These are phyloP conservation scores for Yasuhikotakia modesta DNA, from an alignment of 2,797 vertebrate genomes.

Conservation along the genomic window DNA sequence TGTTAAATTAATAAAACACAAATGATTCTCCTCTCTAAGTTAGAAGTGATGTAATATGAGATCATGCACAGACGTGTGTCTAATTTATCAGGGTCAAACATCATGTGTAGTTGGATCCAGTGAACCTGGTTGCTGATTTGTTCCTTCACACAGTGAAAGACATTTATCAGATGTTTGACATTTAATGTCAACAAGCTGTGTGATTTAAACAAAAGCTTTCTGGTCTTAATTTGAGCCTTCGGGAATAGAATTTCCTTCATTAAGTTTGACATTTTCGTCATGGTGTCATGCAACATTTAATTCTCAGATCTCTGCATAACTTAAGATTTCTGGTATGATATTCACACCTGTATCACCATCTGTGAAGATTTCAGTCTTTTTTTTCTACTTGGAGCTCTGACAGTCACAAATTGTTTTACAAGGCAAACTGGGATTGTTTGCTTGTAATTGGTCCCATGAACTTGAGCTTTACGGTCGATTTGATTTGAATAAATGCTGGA, in stretches of 20 bases:
- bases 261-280: constrained; percentile 5
- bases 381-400: neutral
- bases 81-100: constrained; percentile 40
- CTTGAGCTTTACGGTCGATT: neutral
- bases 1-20: neutral
- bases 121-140: constrained; percentile 37
- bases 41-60: constrained; percentile 26
- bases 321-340: constrained; percentile 17
- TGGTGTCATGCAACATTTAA: constrained; percentile 10
- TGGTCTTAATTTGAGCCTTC: constrained; percentile 31
- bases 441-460: constrained; percentile 1
- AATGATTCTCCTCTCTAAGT: constrained; percentile 2
- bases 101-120: constrained; percentile 24
- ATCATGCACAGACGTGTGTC: constrained; percentile 22
- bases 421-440: constrained; percentile 11
- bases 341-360: constrained; percentile 1
- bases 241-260: constrained; percentile 35
- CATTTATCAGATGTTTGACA: constrained; percentile 46
- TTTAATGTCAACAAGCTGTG: constrained; percentile 43
- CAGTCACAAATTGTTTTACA: constrained; percentile 18
- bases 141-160: constrained; percentile 27
- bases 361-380: neutral
- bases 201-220: constrained; percentile 41
- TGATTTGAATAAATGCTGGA: neutral
- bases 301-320: constrained; percentile 1